Conservation (phyloP, 2,888 invertebrate species). For the Herminia tarsipennalis region DNA sequence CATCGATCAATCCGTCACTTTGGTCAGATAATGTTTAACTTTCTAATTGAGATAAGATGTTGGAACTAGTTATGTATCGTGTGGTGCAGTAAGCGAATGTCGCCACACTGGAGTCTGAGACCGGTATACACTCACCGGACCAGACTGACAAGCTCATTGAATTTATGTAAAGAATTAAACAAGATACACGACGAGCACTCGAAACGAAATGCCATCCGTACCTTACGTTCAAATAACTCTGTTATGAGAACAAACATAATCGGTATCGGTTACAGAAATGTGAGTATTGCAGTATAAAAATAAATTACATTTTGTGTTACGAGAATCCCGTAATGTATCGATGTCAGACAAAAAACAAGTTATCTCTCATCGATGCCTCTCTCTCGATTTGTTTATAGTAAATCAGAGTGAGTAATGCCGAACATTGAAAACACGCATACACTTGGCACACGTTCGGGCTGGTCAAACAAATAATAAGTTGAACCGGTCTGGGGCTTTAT, state of each 20-base stretch:
- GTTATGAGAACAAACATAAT: slow-evolving; percentile 50
- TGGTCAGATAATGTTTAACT: slow-evolving; percentile 61
- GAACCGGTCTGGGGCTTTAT: slow-evolving; percentile 68
- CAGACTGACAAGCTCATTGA: slow-evolving; percentile 50
- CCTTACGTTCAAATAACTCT: slow-evolving; percentile 43
- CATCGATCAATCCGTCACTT: slow-evolving; percentile 61
- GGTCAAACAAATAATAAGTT: slow-evolving; percentile 77
- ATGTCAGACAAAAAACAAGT: slow-evolving; percentile 43
- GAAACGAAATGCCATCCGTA: slow-evolving; percentile 42
- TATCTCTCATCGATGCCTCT: slow-evolving; percentile 56
- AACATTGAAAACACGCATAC: slow-evolving; percentile 66
- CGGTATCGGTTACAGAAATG: slow-evolving; percentile 41
- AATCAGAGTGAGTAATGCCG: slow-evolving; percentile 56
- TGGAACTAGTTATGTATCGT: slow-evolving; percentile 50
- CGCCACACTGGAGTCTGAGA: slow-evolving; percentile 44
- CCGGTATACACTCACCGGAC: slow-evolving; percentile 23
- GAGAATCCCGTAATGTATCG: slow-evolving; percentile 47
- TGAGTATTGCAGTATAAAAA: slow-evolving; percentile 36
- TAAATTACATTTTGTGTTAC: slow-evolving; percentile 42
- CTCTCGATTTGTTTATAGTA: slow-evolving; percentile 58
- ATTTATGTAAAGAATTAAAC: slow-evolving; percentile 56
- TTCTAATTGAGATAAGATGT: slow-evolving; percentile 67
- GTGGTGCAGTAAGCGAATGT: slow-evolving; percentile 53
- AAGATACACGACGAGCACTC: slow-evolving; percentile 30
- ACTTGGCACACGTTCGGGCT: slow-evolving; percentile 73